phyloP scores from a whole-genome alignment of 1,140 invertebrate genomes.

The Nixonia krombeini region DNA sequence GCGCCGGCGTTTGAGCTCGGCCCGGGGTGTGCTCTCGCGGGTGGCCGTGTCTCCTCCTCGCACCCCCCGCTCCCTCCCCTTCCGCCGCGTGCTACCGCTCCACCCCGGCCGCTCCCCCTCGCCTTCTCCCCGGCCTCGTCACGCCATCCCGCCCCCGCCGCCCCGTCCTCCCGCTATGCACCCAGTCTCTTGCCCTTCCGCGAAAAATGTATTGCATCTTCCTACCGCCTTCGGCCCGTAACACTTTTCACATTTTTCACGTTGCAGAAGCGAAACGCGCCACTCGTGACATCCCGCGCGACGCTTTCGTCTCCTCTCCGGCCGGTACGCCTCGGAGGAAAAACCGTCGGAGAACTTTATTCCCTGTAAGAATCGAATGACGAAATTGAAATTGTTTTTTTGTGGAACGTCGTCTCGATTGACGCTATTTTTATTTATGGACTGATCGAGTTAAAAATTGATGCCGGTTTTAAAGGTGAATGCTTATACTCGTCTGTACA shows the following conservation, averaged over 20 bases:
- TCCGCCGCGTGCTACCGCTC: neutral
- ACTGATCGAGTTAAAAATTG: too few species aligned
- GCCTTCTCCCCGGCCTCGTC: neutral
- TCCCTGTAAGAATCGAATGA: neutral
- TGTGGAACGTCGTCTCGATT: too few species aligned
- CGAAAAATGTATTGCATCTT: conserved; percentile 12
- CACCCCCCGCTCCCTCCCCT: too few species aligned
- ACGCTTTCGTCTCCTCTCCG: neutral
- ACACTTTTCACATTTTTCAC: neutral
- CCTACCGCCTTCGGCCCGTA: neutral
- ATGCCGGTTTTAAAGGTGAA: too few species aligned
- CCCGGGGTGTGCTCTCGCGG: too few species aligned
- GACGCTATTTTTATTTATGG: too few species aligned
- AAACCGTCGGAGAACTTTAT: neutral
- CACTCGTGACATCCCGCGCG: neutral
- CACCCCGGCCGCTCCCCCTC: neutral
- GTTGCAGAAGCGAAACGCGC: conserved; percentile 1
- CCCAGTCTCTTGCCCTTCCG: conserved; percentile 21
- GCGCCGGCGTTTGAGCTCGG: neutral
- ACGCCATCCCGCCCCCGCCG: neutral
- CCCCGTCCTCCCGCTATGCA: neutral
- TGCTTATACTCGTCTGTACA: too few species aligned
- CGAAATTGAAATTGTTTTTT: too few species aligned
- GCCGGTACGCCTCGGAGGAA: too few species aligned
- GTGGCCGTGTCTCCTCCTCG: too few species aligned